Percentiles rank a stretch among this genome's conserved stretches.
Conservation (phyloP, 2,113 vertebrate species). For the Melanocharis versteri region DNA sequence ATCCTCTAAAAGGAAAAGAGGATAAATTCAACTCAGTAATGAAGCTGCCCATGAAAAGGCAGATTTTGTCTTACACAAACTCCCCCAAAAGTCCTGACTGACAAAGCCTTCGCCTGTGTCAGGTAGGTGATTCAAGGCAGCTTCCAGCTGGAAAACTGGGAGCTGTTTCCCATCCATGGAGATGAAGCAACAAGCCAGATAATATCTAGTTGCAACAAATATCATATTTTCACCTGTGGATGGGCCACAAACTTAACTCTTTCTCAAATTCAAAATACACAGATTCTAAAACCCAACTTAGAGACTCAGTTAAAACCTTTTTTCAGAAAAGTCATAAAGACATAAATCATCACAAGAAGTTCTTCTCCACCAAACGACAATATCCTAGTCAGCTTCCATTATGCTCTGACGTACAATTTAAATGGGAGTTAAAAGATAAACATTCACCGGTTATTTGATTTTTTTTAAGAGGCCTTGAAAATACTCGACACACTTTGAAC, state of each 20-base stretch:
- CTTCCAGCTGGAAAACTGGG: accelerated
- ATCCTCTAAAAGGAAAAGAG: not conserved
- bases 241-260: not conserved
- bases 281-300: not conserved
- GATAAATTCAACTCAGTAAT: not conserved
- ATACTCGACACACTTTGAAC: not conserved
- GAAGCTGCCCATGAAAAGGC: not conserved
- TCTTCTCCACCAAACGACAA: not conserved
- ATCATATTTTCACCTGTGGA: not conserved
- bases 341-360: not conserved
- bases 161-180: accelerated
- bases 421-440: not conserved
- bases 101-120: not conserved
- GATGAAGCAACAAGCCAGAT: not conserved
- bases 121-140: accelerated
- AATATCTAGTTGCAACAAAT: not conserved
- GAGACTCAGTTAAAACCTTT: not conserved
- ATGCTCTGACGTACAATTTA: not conserved
- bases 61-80: not conserved
- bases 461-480: not conserved
- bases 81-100: not conserved
- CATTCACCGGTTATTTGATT: not conserved
- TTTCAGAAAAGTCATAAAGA: not conserved
- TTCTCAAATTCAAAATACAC: not conserved
- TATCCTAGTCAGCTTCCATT: not conserved